These are phyloP conservation scores for Ptiloglossa arizonensis DNA, from an alignment of 1,140 invertebrate genomes.

Conservation along the genomic window DNA sequence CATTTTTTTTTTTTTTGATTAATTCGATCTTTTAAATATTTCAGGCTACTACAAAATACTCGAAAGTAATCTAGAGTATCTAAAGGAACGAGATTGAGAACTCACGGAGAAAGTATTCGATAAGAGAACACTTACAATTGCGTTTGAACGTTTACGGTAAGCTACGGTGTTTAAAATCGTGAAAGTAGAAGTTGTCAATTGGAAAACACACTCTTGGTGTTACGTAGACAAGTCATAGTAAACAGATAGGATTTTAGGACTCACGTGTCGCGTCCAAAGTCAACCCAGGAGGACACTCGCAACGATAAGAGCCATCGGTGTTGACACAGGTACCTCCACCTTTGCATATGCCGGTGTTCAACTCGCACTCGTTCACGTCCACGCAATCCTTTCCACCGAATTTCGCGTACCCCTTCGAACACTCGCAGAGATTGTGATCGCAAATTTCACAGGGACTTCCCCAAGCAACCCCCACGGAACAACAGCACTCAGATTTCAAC, in stretches of 20 bases:
- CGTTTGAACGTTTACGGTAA: too few species aligned
- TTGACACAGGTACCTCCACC: constrained; percentile 85
- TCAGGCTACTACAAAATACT: too few species aligned
- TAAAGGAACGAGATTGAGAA: too few species aligned
- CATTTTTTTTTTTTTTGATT: too few species aligned
- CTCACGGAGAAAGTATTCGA: too few species aligned
- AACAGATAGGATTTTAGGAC: constrained; percentile 19
- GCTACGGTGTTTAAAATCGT: too few species aligned
- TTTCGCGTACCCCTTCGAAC: constrained; percentile 88
- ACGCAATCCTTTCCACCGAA: constrained; percentile 89
- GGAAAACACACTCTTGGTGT: too few species aligned
- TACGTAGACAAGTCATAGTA: too few species aligned
- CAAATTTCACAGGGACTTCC: constrained; percentile 93
- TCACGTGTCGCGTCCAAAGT: constrained; percentile 87
- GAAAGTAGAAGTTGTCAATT: too few species aligned
- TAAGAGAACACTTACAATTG: too few species aligned
- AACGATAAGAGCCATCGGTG: constrained; percentile 89
- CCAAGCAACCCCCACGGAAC: constrained; percentile 94
- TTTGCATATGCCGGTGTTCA: constrained; percentile 83
- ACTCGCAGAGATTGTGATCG: constrained; percentile 86
- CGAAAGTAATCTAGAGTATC: too few species aligned
- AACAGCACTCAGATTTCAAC: constrained; percentile 92
- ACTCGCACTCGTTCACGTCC: constrained; percentile 90
- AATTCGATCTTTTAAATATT: too few species aligned
- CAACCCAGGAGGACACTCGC: constrained; percentile 87